A percentile compares a stretch with the other conserved stretches of the same genome.
Evolutionary conservation across 2,888 invertebrate species (phyloP).

Genomic region (Idaea straminata): DNA sequence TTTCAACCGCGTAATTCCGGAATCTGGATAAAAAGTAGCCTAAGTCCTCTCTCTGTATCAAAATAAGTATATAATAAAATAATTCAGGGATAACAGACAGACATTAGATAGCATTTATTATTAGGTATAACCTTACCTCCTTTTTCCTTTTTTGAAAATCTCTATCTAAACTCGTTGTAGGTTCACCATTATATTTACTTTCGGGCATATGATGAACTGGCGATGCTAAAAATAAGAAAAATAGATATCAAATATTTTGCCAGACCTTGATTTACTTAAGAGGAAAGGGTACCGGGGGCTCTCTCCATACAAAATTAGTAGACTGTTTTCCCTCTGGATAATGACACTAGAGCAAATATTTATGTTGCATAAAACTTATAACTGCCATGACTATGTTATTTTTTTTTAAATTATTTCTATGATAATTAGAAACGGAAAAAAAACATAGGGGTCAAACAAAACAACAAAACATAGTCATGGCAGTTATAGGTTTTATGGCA

Average conservation of each 20-base stretch:
- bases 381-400: too few relatives aligned
- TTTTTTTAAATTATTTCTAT: too few relatives aligned
- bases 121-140: constrained; percentile 77
- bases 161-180: constrained; percentile 86
- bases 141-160: constrained; percentile 90
- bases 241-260: background rate
- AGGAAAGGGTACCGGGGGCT: too few relatives aligned
- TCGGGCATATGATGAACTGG: constrained; percentile 67
- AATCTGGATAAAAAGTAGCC: background rate
- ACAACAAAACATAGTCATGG: too few relatives aligned
- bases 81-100: background rate
- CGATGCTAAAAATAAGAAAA: constrained; percentile 50
- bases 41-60: background rate
- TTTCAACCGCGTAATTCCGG: background rate
- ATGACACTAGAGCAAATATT: too few relatives aligned
- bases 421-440: too few relatives aligned
- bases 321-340: too few relatives aligned
- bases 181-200: constrained; percentile 74
- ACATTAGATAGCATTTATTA: background rate
- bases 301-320: too few relatives aligned
- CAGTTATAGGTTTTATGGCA: too few relatives aligned
- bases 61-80: too few relatives aligned
- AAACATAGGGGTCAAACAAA: too few relatives aligned
- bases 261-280: background rate
- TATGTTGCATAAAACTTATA: too few relatives aligned